Percentiles rank a stretch among this genome's conserved stretches.
Conservation (phyloP, 2,113 vertebrate genomes). For the Axis porcinus region DNA sequence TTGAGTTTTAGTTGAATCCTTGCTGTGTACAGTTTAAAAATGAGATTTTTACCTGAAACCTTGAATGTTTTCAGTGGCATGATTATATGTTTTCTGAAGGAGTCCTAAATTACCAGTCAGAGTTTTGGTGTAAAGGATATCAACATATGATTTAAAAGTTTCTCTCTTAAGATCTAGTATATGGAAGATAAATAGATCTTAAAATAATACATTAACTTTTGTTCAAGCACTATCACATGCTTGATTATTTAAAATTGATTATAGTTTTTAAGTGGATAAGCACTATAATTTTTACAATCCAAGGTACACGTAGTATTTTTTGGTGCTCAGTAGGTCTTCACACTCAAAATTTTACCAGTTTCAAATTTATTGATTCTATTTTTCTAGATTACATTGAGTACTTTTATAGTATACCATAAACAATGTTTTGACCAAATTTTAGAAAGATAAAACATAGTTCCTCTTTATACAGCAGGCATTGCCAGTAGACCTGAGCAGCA, state of each 20-base stretch:
- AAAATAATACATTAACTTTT: not conserved
- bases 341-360: conserved; percentile 7
- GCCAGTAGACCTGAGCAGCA: conserved; percentile 97
- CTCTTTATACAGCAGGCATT: conserved; percentile 89
- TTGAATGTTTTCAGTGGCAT: not conserved
- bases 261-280: conserved; percentile 23
- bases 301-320: not conserved
- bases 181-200: conserved; percentile 4
- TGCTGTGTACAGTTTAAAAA: not conserved
- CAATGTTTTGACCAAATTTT: conserved; percentile 7
- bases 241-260: conserved; percentile 30
- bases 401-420: not conserved
- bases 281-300: not conserved
- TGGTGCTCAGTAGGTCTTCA: conserved; percentile 16
- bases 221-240: not conserved
- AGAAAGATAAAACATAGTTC: conserved; percentile 44
- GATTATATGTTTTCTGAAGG: not conserved
- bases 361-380: not conserved
- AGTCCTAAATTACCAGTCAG: not conserved
- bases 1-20: not conserved
- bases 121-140: conserved; percentile 10
- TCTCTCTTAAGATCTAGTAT: conserved; percentile 11
- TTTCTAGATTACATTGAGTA: not conserved
- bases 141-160: conserved; percentile 9
- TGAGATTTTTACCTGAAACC: not conserved